Percentiles rank a stretch among this genome's conserved stretches.
phyloP scores from a whole-genome alignment of 2,113 vertebrate species.

The Tinamus guttatus region DNA sequence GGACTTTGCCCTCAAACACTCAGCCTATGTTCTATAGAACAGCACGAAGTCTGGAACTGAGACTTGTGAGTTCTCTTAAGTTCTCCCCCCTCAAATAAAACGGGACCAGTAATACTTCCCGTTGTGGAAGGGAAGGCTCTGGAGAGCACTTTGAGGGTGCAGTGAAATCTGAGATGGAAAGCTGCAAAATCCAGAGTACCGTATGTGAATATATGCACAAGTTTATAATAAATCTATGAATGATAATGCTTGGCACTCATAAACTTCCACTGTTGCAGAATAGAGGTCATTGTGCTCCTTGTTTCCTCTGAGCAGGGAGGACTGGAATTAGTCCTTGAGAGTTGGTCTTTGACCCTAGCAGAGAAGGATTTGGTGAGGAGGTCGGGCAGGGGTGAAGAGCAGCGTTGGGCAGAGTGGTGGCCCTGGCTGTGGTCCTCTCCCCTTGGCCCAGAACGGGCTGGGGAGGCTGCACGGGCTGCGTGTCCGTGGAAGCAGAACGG shows the following conservation, averaged over 20 bases:
- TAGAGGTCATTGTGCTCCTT: not conserved
- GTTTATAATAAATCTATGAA: conserved; percentile 18
- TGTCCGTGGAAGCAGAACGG: not conserved
- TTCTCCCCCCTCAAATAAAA: too few relatives aligned
- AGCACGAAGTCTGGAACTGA: conserved; percentile 3
- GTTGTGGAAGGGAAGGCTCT: not conserved
- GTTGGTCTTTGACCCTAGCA: not conserved
- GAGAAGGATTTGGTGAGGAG: not conserved
- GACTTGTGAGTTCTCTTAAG: not conserved
- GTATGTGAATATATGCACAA: not conserved
- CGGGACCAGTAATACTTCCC: not conserved
- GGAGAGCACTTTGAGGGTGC: conserved; percentile 15
- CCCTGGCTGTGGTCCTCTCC: not conserved
- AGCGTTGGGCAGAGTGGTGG: not conserved
- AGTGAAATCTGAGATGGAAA: conserved; percentile 16
- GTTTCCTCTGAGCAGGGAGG: not conserved
- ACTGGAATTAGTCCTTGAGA: not conserved
- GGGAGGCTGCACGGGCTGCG: not conserved
- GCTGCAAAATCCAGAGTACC: not conserved
- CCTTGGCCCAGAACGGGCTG: not conserved
- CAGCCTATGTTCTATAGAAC: not conserved
- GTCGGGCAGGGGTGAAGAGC: not conserved
- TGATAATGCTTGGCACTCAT: conserved; percentile 33
- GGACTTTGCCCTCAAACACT: not conserved
- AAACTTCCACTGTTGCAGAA: conserved; percentile 30